Conservation (phyloP, 1,140 invertebrate genomes). For the Leptopilina clavipes region DNA sequence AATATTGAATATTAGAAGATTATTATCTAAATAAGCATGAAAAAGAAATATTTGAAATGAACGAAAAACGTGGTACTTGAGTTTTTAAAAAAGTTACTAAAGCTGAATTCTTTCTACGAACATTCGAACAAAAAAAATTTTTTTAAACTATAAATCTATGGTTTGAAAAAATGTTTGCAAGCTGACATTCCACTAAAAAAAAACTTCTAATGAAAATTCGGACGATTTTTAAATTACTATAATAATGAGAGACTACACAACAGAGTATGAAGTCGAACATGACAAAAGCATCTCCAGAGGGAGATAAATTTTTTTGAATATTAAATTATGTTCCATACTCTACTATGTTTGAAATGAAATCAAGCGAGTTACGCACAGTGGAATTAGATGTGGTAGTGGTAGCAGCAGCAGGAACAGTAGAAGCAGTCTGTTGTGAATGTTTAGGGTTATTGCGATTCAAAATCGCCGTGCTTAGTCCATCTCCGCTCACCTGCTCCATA, state of each 20-base stretch:
- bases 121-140: too few relatives aligned
- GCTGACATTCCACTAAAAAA: too few relatives aligned
- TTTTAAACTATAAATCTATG: too few relatives aligned
- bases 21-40: too few relatives aligned
- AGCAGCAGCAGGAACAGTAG: slow-evolving; percentile 50
- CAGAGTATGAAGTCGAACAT: neutral
- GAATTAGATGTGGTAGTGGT: slow-evolving; percentile 48
- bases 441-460: slow-evolving; percentile 65
- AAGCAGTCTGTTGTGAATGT: slow-evolving; percentile 52
- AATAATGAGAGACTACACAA: neutral
- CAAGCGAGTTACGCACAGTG: slow-evolving; percentile 60
- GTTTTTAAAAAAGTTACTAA: neutral
- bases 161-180: too few relatives aligned
- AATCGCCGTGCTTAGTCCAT: slow-evolving; percentile 68
- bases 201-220: too few relatives aligned
- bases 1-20: neutral
- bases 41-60: neutral
- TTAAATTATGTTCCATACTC: slow-evolving; percentile 20
- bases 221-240: neutral
- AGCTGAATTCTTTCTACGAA: too few relatives aligned
- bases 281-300: neutral
- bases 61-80: slow-evolving; percentile 1
- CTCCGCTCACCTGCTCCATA: slow-evolving; percentile 77
- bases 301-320: slow-evolving; percentile 15
- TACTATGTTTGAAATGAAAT: slow-evolving; percentile 5